phyloP scores from a whole-genome alignment of 2,888 invertebrate genomes.

The Hirtodrosophila duncani region DNA sequence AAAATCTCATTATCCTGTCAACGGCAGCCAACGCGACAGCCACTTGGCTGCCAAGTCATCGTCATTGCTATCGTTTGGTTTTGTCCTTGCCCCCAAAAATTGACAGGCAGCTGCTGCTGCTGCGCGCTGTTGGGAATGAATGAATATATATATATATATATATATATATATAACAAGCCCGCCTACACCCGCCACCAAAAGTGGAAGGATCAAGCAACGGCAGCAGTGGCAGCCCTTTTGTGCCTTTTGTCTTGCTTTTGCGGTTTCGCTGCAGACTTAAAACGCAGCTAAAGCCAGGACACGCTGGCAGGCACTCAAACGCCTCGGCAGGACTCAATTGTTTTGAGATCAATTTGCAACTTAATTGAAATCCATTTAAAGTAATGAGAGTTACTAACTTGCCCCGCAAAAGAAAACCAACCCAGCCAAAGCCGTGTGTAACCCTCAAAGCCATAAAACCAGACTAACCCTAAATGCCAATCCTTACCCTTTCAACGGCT shows the following conservation, averaged over 20 bases:
- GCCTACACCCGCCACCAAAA: conserved; percentile 41
- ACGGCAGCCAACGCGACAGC: conserved; percentile 47
- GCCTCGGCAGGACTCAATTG: conserved; percentile 67
- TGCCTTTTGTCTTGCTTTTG: no score
- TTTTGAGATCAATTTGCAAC: conserved; percentile 74
- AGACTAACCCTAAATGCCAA: conserved; percentile 5
- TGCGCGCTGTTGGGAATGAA: conserved; percentile 28
- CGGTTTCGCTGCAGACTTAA: no score
- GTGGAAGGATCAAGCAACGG: conserved; percentile 23
- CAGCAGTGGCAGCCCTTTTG: conserved; percentile 37
- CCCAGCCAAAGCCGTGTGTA: not conserved
- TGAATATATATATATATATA: no score
- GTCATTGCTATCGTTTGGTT: not conserved
- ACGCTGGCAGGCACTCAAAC: conserved; percentile 51
- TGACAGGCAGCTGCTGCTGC: no score
- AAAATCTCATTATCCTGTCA: conserved; percentile 77
- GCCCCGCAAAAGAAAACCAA: no score
- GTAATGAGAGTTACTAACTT: conserved; percentile 74
- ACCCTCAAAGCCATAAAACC: conserved; percentile 21
- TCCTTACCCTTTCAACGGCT: conserved; percentile 19
- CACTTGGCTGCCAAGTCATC: conserved; percentile 47
- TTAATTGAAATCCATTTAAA: conserved; percentile 77
- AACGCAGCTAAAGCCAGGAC: conserved; percentile 13
- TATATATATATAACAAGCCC: no score
- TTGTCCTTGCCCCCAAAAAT: no score